Evolutionary conservation across 2,113 vertebrate genomes (phyloP), one percentile per base, ranked within the genome.

Genomic region (Ariopsis seemanni): DNA sequence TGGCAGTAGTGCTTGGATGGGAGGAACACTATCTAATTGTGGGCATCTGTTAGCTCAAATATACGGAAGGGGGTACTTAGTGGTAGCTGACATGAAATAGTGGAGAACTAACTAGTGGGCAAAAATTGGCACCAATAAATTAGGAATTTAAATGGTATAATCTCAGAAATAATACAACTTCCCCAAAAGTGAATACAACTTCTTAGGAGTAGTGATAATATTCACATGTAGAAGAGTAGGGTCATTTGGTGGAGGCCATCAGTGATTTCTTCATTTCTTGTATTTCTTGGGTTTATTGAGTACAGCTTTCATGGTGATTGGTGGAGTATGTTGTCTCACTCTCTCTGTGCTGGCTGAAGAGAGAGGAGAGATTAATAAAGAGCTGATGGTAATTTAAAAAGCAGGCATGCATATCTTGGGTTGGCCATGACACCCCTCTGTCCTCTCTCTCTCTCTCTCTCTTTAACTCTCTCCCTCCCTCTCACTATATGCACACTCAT

Each of bases 331-430:
- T 84, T 84, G 11, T 78, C 67, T 87, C 77, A 77, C 72, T 84
- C 57, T 79, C 15, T 18, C 77, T 77, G 34, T 55, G 30, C 65
- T 50, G 50, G 62, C 87, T 77, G 84, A 69, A 77, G 79, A 79
- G 85, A 88, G 84, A 91, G 82, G 67, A 85, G 85, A 90, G 87
- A 89, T 88, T 89, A 89, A 92, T 90, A 90, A 89, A 92, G 85
- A 88, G 50, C 85, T 88, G 88, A 89, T 83, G 74, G 90, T 90
- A 86, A 90, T 89, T 91, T 89, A 92, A 90, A 90, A 90, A 90
- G 91, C 88, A 90, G 86, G 88, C 88, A 91, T 92, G 90, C 90
- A 90, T 92, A 91, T 89, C 91, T 88, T 89, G 87, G 82, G 60
- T 62, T 89, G 88, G 86, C 89, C 89, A 88, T 89, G 87, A 89